Evolutionary conservation across 2,797 vertebrate species (phyloP), one percentile per base, ranked within the genome.

Genomic region (Heliangelus exortis): DNA sequence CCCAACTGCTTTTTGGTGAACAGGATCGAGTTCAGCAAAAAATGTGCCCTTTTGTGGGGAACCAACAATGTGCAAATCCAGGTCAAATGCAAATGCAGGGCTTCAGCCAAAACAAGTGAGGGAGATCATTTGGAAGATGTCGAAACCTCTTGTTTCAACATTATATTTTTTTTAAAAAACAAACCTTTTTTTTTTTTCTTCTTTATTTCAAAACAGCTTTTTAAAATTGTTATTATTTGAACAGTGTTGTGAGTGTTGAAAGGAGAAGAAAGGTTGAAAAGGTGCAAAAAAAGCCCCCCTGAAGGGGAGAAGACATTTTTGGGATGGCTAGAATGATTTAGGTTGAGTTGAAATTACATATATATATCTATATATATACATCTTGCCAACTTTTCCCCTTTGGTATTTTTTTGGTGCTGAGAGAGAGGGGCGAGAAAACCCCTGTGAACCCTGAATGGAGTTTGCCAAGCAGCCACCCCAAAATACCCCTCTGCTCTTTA

Each of bases 31-130:
- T 71, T 90, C 88, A 77, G 78, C 9, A 1, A 91, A 86, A 96
- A 96, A 96, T 92, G 93, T 95, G 92, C 86, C 95, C 95, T 93
- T 96, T 95, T 93, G 95, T 92, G 92, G 92, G 75, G 90, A 95
- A 93, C 88, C 94, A 93, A 68, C 95, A 93, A 94, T 95, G 93
- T 90, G 90, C 92, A 95, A 96, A 96, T 96, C 92, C 94, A 90
- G 94, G 95, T 95, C 95, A 96, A 96, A 96, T 95, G 93, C 92
- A 95, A 96, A 96, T 92, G 84, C 81, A 61, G 43, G 33, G 75
- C 72, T 94, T 83, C 90, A 94, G 95, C 95, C 95, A 96, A 93
- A 93, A 93, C 80, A 89, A 90, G 93, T 34, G 78, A 96, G 80
- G 29, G 77, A 93, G 93, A 96, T 96, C 53, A 87, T 90, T 95